Evolutionary conservation across 2,888 invertebrate genomes (phyloP).

Genomic region (Panzeria rudis): DNA sequence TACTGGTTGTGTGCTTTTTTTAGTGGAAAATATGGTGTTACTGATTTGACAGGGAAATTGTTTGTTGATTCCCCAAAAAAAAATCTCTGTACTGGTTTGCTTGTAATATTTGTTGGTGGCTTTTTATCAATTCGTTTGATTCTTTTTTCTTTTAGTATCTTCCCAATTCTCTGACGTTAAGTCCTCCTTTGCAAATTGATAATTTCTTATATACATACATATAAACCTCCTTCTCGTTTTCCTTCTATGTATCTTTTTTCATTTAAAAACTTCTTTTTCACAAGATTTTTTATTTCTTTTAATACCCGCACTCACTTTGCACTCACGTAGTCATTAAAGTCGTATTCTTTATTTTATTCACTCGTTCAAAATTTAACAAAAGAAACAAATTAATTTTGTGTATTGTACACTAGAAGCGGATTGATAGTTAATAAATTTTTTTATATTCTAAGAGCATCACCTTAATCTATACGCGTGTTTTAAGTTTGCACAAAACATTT

Average conservation of each 20-base stretch:
- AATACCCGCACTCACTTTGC: conserved; percentile 56
- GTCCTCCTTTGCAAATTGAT: conserved; percentile 37
- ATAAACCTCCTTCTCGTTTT: conserved; percentile 23
- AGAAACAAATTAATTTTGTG: conserved; percentile 30
- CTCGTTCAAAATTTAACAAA: conserved; percentile 47
- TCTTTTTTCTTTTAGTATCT: conserved; percentile 4
- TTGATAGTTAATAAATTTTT: conserved; percentile 38
- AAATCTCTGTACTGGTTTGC: conserved; percentile 43
- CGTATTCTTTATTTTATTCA: conserved; percentile 32
- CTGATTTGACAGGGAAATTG: conserved; percentile 5
- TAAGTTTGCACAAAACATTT: conserved; percentile 52
- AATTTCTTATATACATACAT: neutral
- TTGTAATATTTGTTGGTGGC: conserved; percentile 17
- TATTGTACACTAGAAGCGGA: conserved; percentile 33
- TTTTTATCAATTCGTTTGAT: conserved; percentile 18
- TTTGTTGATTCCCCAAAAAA: neutral
- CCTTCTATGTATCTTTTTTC: conserved; percentile 23
- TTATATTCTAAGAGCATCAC: conserved; percentile 54
- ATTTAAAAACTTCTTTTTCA: conserved; percentile 31
- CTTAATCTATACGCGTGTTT: conserved; percentile 54
- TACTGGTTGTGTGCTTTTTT: conserved; percentile 35
- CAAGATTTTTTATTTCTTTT: conserved; percentile 44
- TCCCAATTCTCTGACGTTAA: conserved; percentile 36
- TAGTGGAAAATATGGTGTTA: neutral
- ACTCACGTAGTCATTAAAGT: conserved; percentile 57